Base-by-base conservation (phyloP, 92 coral and sea anemone genomes). In the Paragorgia papillata region DNA sequence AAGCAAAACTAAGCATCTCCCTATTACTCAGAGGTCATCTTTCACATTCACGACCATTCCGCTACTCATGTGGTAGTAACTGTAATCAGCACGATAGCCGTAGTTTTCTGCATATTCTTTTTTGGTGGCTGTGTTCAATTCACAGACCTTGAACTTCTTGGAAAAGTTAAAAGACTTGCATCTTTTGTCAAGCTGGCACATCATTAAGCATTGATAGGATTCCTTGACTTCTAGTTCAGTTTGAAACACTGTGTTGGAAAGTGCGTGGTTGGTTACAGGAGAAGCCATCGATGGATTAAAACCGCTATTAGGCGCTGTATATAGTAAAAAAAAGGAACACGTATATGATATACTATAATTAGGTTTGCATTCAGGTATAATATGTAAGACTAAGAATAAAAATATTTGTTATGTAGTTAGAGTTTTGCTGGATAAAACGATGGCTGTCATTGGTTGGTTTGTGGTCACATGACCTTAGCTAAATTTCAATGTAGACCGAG, bases 91-190 rank as follows among this genome's bases (percentile, higher is more conserved):
- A 15, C 40, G 43, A 6, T 18, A 3, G 14, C 39, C 59, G 46
- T 68, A 68, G 7, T 40, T 26, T 46, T 41, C 35, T 22, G 75
- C 58, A 49, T 27, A 44, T 49, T 68, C 57, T 68, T 68, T 46
- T 26, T 49, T 68, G 13, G 75, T 68, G n/a, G 40, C 35, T 15
- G 75, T 49, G 35, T 68, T 68, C 41, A 68, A 28, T 49, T 44
- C 75, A 59, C 75, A 68, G 12, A 44, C 48, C 20, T 68, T 68
- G 7, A 43, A 15, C 37, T 68, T 46, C 58, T 44, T 1, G 58
- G 75, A 68, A 68, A 44, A 68, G 21, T 68, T 68, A 53, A 68
- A 68, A 26, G 75, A 68, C 58, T 25, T 22, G 75, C 75, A 68
- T 44, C 20, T 22, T 15, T 33, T 18, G 2, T 68, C 59, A 8